Base-by-base conservation (phyloP, 2,888 invertebrate genomes). In the Chesias legatella region DNA sequence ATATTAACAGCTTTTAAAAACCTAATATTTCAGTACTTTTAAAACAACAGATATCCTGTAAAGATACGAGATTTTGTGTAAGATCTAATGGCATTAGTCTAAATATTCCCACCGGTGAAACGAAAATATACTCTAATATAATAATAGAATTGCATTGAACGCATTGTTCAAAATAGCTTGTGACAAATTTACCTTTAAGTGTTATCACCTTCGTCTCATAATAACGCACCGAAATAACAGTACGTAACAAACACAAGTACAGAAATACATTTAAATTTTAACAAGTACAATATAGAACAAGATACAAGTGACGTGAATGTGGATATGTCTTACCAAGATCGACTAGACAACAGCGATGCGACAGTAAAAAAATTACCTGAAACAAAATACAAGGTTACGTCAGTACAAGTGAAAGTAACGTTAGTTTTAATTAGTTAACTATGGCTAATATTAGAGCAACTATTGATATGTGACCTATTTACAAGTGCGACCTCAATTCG, bases 381-480 rank as follows among this genome's bases (percentile, higher is more conserved):
- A 82, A 83, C 58, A 65, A 64, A 62, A 57, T 46, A 62, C 65
- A 73, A 72, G 72, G 73, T 76, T 69, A 71, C 31, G 13, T 17
- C 13, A 17, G 13, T 3, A 17, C 13, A 17, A 3, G 13, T 17
- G 13, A 17, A 17, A 3, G 13, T 17, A 3, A 17, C 13, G 5
- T 17, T 17, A 44, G 45, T 69, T 75, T 74, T 79, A 85, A 86
- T 88, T 82, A 76, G 80, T 75, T 79, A 83, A 82, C 78, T 76
- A 78, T 77, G 72, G 64, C 62, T 62, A 55, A 51, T 71, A 73
- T 72, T 73, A 74, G 70, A 68, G 65, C 57, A 61, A 71, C 75
- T 80, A 82, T 82, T 83, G 82, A 67, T 72, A 71, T 64, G 61
- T 79, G 86, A 85, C 85, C 86, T 61, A 83, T 79, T 80, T 82